Base-by-base conservation (phyloP, 2,888 invertebrate genomes). In the Selenia dentaria region DNA sequence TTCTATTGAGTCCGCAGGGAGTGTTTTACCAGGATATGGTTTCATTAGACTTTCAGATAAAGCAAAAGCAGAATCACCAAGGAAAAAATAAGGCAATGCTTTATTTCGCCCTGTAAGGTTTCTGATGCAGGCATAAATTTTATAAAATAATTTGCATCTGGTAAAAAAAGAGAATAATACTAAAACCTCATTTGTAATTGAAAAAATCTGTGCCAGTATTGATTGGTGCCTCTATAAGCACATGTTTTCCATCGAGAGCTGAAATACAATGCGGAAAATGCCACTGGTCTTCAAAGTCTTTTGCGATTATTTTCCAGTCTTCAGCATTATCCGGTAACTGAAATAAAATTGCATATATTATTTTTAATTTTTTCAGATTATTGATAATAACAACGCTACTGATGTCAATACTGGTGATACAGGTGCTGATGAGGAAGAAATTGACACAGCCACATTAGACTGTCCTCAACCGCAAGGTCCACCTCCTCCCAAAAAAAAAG, bases 161-260 rank as follows among this genome's bases (percentile, higher is more conserved):
- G n/a, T n/a, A n/a, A n/a, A n/a, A n/a, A n/a, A n/a, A n/a, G n/a
- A n/a, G n/a, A n/a, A n/a, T n/a, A n/a, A n/a, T n/a, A n/a, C n/a
- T n/a, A n/a, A n/a, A n/a, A n/a, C n/a, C n/a, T n/a, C n/a, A n/a
- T n/a, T n/a, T n/a, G n/a, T n/a, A n/a, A n/a, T n/a, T n/a, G n/a
- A n/a, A n/a, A 3, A 13, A 28, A 29, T 12, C 18, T 38, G 8
- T 38, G 37, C 45, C 38, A 38, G 25, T 45, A 45, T 45, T 31
- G 18, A 32, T 25, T 24, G 45, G 45, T 38, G 33, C 38, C 32
- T 34, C 28, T 45, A 45, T 38, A 11, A 33, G 28, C 18, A 45
- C 18, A 34, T 45, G 39, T 28, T 45, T 45, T 38, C 46, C 36
- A 31, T 47, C 35, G 11, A 41, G 31, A 9, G 47, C 47, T 47